Conservation (phyloP, 2,113 vertebrate genomes). For the Urocynchramus pylzowi region DNA sequence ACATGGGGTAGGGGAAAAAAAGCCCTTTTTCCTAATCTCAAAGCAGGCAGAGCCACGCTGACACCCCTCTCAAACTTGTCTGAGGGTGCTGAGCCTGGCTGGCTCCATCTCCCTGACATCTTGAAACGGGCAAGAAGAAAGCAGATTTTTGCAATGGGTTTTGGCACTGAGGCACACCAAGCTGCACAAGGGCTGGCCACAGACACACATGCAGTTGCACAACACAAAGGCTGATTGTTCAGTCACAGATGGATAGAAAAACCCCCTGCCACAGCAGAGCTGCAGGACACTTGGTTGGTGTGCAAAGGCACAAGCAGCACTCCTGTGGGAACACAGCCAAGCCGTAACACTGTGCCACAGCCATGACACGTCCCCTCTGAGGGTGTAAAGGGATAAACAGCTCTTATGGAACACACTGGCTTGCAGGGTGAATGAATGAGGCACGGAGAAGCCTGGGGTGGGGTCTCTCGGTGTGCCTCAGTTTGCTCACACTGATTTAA, state of each 20-base stretch:
- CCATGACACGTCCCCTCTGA: neutral
- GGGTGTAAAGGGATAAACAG: neutral
- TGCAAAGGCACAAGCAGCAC: neutral
- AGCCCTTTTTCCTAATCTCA: neutral
- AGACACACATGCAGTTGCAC: neutral
- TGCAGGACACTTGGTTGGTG: rapidly evolving
- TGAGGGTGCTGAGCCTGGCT: neutral
- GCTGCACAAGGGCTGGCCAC: neutral
- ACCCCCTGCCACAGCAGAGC: neutral
- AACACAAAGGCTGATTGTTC: neutral
- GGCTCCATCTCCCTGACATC: rapidly evolving
- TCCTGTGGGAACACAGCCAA: neutral
- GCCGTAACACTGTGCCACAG: rapidly evolving
- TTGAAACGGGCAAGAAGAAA: rapidly evolving
- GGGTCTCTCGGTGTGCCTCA: neutral
- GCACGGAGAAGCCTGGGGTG: rapidly evolving
- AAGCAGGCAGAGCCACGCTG: neutral
- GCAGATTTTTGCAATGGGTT: neutral
- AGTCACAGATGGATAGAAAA: neutral
- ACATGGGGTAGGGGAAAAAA: rapidly evolving
- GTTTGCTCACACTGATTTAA: neutral
- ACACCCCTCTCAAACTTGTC: too few species aligned
- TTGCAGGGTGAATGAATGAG: neutral
- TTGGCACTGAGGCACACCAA: rapidly evolving
- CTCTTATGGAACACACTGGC: neutral